Evolutionary conservation across 1,140 invertebrate species (phyloP).

Genomic region (Drosophila azteca): DNA sequence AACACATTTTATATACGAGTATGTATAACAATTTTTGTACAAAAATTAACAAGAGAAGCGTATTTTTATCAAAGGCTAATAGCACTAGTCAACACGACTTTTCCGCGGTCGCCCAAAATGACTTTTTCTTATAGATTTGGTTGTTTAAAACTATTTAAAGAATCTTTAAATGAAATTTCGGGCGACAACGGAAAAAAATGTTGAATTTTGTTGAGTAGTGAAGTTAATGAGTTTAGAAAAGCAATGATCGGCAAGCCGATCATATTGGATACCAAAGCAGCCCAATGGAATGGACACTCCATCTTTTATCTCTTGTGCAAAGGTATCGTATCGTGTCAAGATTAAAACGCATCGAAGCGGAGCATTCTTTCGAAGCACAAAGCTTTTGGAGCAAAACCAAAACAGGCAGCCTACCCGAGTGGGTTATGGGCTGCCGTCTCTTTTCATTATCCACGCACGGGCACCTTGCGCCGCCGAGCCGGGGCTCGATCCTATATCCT

Average conservation of each 20-base stretch:
- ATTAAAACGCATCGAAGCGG: background rate
- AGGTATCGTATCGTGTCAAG: too few species aligned
- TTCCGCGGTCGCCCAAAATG: too few species aligned
- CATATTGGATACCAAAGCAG: conserved; percentile 13
- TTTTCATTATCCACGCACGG: conserved; percentile 77
- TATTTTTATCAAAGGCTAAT: conserved; percentile 53
- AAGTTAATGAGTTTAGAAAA: conserved; percentile 39
- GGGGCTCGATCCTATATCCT: conserved; percentile 77
- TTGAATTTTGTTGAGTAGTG: too few species aligned
- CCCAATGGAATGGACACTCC: background rate
- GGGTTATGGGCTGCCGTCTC: conserved; percentile 42
- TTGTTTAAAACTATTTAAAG: too few species aligned
- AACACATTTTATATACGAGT: conserved; percentile 64
- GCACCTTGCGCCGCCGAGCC: conserved; percentile 70
- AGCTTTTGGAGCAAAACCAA: conserved; percentile 58
- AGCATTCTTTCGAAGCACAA: conserved; percentile 2
- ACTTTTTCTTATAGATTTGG: too few species aligned
- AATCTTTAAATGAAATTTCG: too few species aligned
- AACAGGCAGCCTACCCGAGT: conserved; percentile 48
- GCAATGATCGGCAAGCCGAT: conserved; percentile 37
- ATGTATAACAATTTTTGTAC: conserved; percentile 67
- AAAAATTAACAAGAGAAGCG: conserved; percentile 70
- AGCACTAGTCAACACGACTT: too few species aligned
- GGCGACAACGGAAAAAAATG: too few species aligned
- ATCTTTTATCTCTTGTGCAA: background rate